phyloP scores from a whole-genome alignment of 2,888 invertebrate species.

The Leptinotarsa peninsularis region DNA sequence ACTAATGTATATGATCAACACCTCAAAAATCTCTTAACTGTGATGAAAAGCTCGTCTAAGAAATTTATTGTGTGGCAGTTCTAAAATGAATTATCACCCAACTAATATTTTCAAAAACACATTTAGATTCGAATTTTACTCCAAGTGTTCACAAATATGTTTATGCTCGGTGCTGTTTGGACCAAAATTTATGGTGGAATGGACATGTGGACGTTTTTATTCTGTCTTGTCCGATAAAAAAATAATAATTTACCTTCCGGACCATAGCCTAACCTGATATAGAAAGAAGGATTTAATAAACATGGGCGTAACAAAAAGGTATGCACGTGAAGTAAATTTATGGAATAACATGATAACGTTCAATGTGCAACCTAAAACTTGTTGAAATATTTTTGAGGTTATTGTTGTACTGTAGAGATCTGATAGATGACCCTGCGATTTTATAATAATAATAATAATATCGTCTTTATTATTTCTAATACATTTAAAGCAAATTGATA shows the following conservation, averaged over 20 bases:
- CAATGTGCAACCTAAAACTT: too few relatives aligned
- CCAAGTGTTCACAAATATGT: slow-evolving; percentile 35
- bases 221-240: slow-evolving; percentile 39
- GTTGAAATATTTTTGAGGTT: too few relatives aligned
- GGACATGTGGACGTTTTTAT: slow-evolving; percentile 43
- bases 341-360: not conserved
- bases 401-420: too few relatives aligned
- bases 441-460: too few relatives aligned
- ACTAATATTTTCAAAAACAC: slow-evolving; percentile 38
- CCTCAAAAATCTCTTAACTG: too few relatives aligned
- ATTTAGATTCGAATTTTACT: slow-evolving; percentile 36
- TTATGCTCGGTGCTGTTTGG: slow-evolving; percentile 34
- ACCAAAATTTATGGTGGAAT: slow-evolving; percentile 41
- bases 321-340: not conserved
- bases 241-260: slow-evolving; percentile 36
- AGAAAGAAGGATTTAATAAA: slow-evolving; percentile 37
- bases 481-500: too few relatives aligned
- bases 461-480: too few relatives aligned
- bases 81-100: slow-evolving; percentile 31
- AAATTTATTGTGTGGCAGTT: slow-evolving; percentile 2
- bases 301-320: slow-evolving; percentile 22
- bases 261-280: slow-evolving; percentile 26
- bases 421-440: too few relatives aligned
- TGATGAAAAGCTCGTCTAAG: not conserved
- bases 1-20: too few relatives aligned